Base-by-base conservation (phyloP, 2,888 invertebrate genomes). In the Chloroclysta siterata region DNA sequence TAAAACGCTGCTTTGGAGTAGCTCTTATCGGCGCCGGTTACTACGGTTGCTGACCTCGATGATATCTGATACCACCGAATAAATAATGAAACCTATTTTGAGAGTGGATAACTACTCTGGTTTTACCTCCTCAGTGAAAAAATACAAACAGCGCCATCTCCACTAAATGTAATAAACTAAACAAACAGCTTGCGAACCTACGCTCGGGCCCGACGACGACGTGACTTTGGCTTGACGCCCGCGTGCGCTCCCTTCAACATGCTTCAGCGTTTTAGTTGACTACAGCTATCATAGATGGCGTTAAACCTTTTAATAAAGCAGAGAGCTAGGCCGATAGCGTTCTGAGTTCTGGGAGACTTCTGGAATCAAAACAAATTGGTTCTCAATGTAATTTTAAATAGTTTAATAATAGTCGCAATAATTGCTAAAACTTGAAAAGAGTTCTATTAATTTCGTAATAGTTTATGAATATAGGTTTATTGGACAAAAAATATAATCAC, bases 1-100 rank as follows among this genome's bases (percentile, higher is more conserved):
- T 65, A 80, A 77, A 83, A 82, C 83, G 81, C 69, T 73, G 57
- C 47, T 78, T 71, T 70, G 78, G 76, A 13, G 0, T 48, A 5
- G 15, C 14, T 78, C 81, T 75, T 77, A 69, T 78, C 74, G 68
- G 66, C 54, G 64, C 71, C 62, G 53, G 75, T 78, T 61, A 63
- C 67, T 62, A 65, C 70, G 70, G 33, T 13, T 46, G 72, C 62
- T 66, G 69, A 50, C 64, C 66, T 65, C 66, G 64, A 44, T 14
- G 13, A 11, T 22, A 28, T 22, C 22, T 50, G 50, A 29, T 33
- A 50, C 14, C 33, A 33, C 14, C 11, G 13, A 13, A 10, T n/a
- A 14, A 14, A 17, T 36, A 8, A 2, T 5, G 28, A 13, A 28
- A 13, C 28, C 10, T 8, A 33, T n/a, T 39, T 39, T 0, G 36